Conservation (phyloP, 1,140 invertebrate species). For the Drosophila burlai region DNA sequence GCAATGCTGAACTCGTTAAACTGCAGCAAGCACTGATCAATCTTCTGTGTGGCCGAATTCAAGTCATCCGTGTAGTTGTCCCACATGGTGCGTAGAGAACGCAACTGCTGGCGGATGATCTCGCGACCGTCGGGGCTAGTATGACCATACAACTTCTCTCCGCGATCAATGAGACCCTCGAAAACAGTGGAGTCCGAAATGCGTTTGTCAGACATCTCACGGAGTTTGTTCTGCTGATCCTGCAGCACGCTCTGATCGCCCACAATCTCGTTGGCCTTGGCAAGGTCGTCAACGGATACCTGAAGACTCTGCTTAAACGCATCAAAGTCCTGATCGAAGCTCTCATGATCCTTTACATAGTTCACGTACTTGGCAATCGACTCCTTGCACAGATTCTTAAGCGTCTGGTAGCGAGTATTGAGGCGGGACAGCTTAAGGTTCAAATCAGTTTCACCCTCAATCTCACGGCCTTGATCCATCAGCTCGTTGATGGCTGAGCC, state of each 20-base stretch:
- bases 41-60: slow-evolving; percentile 90
- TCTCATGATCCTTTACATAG: slow-evolving; percentile 93
- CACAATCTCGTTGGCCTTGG: slow-evolving; percentile 93
- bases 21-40: slow-evolving; percentile 95
- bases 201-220: slow-evolving; percentile 92
- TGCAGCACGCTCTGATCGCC: slow-evolving; percentile 94
- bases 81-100: slow-evolving; percentile 93
- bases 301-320: slow-evolving; percentile 92
- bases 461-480: slow-evolving; percentile 89
- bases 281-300: slow-evolving; percentile 89
- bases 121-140: slow-evolving; percentile 97
- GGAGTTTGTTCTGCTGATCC: slow-evolving; percentile 93
- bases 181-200: slow-evolving; percentile 93
- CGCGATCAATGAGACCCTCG: slow-evolving; percentile 94
- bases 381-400: slow-evolving; percentile 94
- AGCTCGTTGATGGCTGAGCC: slow-evolving; percentile 90
- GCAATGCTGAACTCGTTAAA: slow-evolving; percentile 95
- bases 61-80: slow-evolving; percentile 94
- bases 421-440: slow-evolving; percentile 92
- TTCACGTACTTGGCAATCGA: slow-evolving; percentile 91
- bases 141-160: slow-evolving; percentile 96
- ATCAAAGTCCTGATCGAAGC: slow-evolving; percentile 92
- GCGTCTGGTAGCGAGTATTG: slow-evolving; percentile 92
- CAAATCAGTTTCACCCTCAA: slow-evolving; percentile 92
- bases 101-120: slow-evolving; percentile 94